These are phyloP conservation scores for Gortyna flavago DNA, from an alignment of 2,888 invertebrate genomes.

Conservation along the genomic window DNA sequence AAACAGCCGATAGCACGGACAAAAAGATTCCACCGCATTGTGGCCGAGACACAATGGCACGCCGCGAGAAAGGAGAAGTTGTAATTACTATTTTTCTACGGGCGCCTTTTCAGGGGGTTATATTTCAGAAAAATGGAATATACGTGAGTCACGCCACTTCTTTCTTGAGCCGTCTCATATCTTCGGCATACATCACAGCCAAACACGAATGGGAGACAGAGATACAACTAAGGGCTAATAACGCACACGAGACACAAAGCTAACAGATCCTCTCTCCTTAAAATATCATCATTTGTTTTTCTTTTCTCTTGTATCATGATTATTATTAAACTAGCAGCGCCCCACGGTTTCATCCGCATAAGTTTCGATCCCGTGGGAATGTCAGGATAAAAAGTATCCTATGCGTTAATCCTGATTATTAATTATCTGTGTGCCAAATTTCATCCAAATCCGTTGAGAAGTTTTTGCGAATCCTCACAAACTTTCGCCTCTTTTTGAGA, in stretches of 20 bases:
- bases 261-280: background rate
- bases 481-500: too few species aligned
- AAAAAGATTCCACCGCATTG: slow-evolving; percentile 89
- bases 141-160: slow-evolving; percentile 72
- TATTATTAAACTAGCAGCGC: too few species aligned
- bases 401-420: too few species aligned
- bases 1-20: slow-evolving; percentile 87
- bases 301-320: background rate
- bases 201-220: slow-evolving; percentile 32
- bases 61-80: slow-evolving; percentile 83
- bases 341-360: too few species aligned
- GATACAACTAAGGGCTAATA: slow-evolving; percentile 28
- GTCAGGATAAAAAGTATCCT: too few species aligned
- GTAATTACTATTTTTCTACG: slow-evolving; percentile 90
- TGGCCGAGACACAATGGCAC: slow-evolving; percentile 83
- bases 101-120: slow-evolving; percentile 85
- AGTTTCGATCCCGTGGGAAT: too few species aligned
- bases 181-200: slow-evolving; percentile 70
- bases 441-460: too few species aligned
- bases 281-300: background rate
- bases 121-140: slow-evolving; percentile 87
- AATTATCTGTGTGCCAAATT: too few species aligned
- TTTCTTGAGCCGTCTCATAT: slow-evolving; percentile 80
- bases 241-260: background rate
- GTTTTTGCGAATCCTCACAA: too few species aligned